Evolutionary conservation across 2,888 invertebrate genomes (phyloP).

Genomic region (Nomada hirtipes): DNA sequence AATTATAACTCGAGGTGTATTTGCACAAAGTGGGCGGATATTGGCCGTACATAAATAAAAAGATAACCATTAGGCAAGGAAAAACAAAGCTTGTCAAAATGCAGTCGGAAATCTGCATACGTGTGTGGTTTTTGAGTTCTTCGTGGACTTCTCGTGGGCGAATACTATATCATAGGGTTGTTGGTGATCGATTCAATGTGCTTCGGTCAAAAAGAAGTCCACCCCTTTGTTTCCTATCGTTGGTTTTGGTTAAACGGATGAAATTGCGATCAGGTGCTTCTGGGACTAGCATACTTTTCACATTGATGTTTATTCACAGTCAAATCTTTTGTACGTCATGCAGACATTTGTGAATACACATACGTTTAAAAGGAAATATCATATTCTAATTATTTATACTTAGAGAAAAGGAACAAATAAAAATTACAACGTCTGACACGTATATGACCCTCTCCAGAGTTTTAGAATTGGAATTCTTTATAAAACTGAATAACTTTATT

Average conservation of each 20-base stretch:
- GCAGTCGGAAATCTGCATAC: constrained; percentile 58
- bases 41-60: constrained; percentile 24
- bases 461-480: too few species aligned
- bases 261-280: constrained; percentile 72
- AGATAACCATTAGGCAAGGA: constrained; percentile 59
- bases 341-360: constrained; percentile 11
- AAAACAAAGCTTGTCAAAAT: constrained; percentile 78
- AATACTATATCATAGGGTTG: constrained; percentile 59
- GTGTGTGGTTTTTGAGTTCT: constrained; percentile 52
- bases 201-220: constrained; percentile 54
- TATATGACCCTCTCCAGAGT: too few species aligned
- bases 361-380: constrained; percentile 37
- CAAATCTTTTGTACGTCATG: constrained; percentile 19
- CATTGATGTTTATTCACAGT: constrained; percentile 63
- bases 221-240: constrained; percentile 37
- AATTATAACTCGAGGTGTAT: constrained; percentile 32
- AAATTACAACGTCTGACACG: not conserved
- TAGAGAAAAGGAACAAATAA: not conserved
- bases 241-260: constrained; percentile 66
- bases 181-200: constrained; percentile 65
- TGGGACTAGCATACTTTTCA: constrained; percentile 74
- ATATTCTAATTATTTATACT: not conserved
- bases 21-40: constrained; percentile 44
- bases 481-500: too few species aligned
- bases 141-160: constrained; percentile 45